These are phyloP conservation scores for Rhinopomastus cyanomelas DNA, from an alignment of 2,113 vertebrate species.

Conservation along the genomic window DNA sequence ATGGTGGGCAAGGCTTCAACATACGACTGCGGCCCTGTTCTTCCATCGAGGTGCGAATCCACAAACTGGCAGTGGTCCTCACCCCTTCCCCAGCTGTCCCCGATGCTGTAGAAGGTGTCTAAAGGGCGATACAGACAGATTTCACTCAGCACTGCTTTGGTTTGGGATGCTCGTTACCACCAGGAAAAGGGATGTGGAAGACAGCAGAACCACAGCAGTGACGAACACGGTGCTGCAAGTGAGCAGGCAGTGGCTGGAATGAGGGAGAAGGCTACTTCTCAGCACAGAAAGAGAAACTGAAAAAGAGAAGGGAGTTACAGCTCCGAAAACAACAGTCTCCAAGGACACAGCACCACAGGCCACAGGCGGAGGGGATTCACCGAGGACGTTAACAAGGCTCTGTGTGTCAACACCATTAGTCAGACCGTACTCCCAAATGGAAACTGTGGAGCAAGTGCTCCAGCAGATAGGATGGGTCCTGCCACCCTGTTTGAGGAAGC, in stretches of 20 bases:
- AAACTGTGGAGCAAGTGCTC: background rate
- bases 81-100: conserved; percentile 91
- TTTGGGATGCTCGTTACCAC: background rate
- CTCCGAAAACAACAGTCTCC: background rate
- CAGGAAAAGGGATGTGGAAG: background rate
- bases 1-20: conserved; percentile 84
- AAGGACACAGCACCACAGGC: background rate
- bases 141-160: background rate
- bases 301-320: background rate
- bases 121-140: background rate
- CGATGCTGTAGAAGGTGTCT: conserved; percentile 96
- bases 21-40: conserved; percentile 87
- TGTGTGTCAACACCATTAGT: background rate
- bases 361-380: background rate
- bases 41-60: conserved; percentile 93
- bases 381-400: background rate
- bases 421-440: background rate
- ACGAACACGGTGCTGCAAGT: background rate
- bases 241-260: background rate
- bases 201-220: background rate
- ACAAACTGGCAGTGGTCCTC: conserved; percentile 99
- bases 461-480: background rate
- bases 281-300: background rate
- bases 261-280: background rate
- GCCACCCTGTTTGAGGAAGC: background rate